Evolutionary conservation across 2,113 vertebrate species (phyloP), one percentile per base, ranked within the genome.

Genomic region (Rallus limicola): DNA sequence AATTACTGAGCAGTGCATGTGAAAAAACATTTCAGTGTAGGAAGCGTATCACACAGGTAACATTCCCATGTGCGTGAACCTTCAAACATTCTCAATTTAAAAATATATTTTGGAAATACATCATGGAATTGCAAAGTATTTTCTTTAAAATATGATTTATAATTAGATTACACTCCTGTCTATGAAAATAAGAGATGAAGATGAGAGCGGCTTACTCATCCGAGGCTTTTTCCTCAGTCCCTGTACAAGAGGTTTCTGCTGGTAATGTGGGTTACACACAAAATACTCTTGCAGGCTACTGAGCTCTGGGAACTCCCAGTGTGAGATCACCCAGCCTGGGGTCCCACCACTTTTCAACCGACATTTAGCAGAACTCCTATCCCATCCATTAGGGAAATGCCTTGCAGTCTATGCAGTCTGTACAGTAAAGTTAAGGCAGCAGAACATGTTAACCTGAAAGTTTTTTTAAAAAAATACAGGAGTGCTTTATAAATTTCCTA

Each of bases 1-100:
- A 96, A 95, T 97, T 97, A 91, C 89, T 0, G 1, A 67, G 74
- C 13, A 93, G 93, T 93, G 79, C 70, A 74, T 68, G 83, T 75
- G 56, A 82, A 90, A 67, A 88, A 89, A 70, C 6, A 33, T 81
- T 90, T 88, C 60, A 42, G 86, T 46, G 78, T 88, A 77, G 91
- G 69, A 95, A 95, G 83, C 92, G 68, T 78, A 71, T 89, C 52
- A 48, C 40, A 75, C 26, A 31, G 33, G 52, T 78, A 84, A 68
- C 1, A 1, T 84, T 76, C 44, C 53, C 53, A 7, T 34, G 29
- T 48, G 8, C n/a, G 36, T 46, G n/a, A 78, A 70, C 24, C 26
- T 83, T 69, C 52, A 92, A 70, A 74, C 9, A 46, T 18, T 46
- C 36, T 82, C 26, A 42, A 3, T 56, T 83, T 63, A 36, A 77